Evolutionary conservation across 2,888 invertebrate genomes (phyloP).

Genomic region (Venusia cambrica): DNA sequence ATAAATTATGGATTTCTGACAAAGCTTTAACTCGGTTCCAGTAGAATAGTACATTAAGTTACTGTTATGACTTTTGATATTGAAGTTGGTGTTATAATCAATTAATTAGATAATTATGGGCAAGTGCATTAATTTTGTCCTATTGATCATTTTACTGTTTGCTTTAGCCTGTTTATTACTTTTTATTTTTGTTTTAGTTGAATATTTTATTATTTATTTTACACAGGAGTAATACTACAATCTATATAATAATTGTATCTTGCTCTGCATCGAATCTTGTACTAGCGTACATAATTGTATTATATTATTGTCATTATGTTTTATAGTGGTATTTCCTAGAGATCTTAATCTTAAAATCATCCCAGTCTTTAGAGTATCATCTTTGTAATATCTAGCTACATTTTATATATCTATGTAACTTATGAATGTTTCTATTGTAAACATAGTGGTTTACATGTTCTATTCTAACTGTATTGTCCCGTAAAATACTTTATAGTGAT

Average conservation of each 20-base stretch:
- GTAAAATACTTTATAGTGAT: slow-evolving; percentile 56
- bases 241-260: slow-evolving; percentile 54
- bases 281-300: slow-evolving; percentile 51
- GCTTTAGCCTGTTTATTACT: slow-evolving; percentile 74
- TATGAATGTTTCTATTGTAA: slow-evolving; percentile 76
- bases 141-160: slow-evolving; percentile 75
- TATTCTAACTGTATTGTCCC: slow-evolving; percentile 74
- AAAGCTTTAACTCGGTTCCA: slow-evolving; percentile 81
- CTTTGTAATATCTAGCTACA: slow-evolving; percentile 66
- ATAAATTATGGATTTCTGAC: slow-evolving; percentile 78
- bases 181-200: slow-evolving; percentile 78
- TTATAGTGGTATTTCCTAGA: slow-evolving; percentile 29
- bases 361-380: slow-evolving; percentile 63
- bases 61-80: slow-evolving; percentile 79
- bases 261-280: slow-evolving; percentile 57
- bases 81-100: slow-evolving; percentile 80
- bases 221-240: slow-evolving; percentile 59
- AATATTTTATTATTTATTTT: slow-evolving; percentile 81
- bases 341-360: slow-evolving; percentile 47
- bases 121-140: slow-evolving; percentile 80
- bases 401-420: slow-evolving; percentile 70
- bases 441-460: slow-evolving; percentile 72
- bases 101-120: slow-evolving; percentile 78
- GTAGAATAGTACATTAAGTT: slow-evolving; percentile 79
- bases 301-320: slow-evolving; percentile 32